Conservation (phyloP, 2,888 invertebrate species). For the Sphecodes monilicornis region DNA sequence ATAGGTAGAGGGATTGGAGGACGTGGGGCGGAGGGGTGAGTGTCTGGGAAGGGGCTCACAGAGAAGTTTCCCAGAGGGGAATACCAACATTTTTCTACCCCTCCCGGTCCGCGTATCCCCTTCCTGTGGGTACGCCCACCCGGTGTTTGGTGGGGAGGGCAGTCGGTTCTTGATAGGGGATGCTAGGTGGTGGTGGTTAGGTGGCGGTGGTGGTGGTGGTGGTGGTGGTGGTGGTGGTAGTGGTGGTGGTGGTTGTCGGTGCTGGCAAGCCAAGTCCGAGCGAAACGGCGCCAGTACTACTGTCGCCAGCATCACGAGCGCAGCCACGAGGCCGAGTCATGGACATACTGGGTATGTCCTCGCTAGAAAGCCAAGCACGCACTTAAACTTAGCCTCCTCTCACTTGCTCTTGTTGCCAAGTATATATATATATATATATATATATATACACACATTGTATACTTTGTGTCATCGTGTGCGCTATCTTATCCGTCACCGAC, state of each 20-base stretch:
- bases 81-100: conserved; percentile 70
- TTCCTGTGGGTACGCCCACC: conserved; percentile 79
- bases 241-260: conserved; percentile 61
- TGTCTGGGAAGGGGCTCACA: conserved; percentile 26
- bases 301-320: conserved; percentile 83
- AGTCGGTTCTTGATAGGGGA: conserved; percentile 62
- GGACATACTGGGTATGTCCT: conserved; percentile 83
- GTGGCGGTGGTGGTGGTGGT: conserved; percentile 38
- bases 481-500: neutral
- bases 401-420: conserved; percentile 43
- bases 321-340: conserved; percentile 82
- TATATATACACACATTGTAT: neutral
- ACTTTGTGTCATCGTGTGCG: neutral
- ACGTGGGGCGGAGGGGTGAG: neutral
- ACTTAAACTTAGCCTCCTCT: conserved; percentile 67
- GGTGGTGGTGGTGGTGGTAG: conserved; percentile 52
- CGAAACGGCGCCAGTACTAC: conserved; percentile 83
- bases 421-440: neutral
- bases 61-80: conserved; percentile 44
- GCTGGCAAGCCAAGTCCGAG: conserved; percentile 81
- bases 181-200: conserved; percentile 40
- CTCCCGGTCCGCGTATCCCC: conserved; percentile 58
- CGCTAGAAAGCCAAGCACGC: conserved; percentile 71
- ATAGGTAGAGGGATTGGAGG: neutral
- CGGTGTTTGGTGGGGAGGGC: conserved; percentile 52